These are phyloP conservation scores for Sebastes dallii DNA, from an alignment of 2,797 vertebrate species.

Conservation along the genomic window DNA sequence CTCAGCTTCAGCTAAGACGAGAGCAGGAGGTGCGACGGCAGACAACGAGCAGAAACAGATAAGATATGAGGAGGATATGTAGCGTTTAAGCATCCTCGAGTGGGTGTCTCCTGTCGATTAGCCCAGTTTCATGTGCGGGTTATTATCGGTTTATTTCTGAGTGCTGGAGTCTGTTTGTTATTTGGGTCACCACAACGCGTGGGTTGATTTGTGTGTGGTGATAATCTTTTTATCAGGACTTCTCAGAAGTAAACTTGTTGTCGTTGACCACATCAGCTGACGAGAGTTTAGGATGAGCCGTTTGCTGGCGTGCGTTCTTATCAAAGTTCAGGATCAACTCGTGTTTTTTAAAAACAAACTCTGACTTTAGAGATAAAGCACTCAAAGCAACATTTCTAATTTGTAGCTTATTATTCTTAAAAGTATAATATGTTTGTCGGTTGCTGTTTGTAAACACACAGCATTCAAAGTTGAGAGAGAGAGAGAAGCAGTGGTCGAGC, in stretches of 20 bases:
- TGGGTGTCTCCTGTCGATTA: constrained; percentile 36
- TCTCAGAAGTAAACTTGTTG: background rate
- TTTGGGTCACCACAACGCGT: constrained; percentile 22
- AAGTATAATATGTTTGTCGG: too few relatives aligned
- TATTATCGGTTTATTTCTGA: background rate
- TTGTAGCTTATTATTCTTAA: background rate
- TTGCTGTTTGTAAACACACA: too few relatives aligned
- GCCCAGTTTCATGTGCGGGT: constrained; percentile 29
- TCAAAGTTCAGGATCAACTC: background rate
- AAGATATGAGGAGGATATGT: background rate
- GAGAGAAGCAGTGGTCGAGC: too few relatives aligned
- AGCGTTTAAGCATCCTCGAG: constrained; percentile 9
- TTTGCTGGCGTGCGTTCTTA: background rate
- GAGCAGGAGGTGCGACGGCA: background rate
- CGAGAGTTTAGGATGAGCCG: background rate
- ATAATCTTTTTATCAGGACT: background rate
- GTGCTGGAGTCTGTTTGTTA: constrained; percentile 7
- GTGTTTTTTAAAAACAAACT: background rate
- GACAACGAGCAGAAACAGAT: background rate
- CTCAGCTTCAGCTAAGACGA: background rate
- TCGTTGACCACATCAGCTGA: background rate
- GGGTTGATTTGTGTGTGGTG: background rate
- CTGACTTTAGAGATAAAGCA: background rate
- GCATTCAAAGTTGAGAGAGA: too few relatives aligned
- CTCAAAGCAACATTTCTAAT: background rate